Evolutionary conservation across 2,113 vertebrate genomes (phyloP).

Genomic region (Thalassarche chlororhynchos): DNA sequence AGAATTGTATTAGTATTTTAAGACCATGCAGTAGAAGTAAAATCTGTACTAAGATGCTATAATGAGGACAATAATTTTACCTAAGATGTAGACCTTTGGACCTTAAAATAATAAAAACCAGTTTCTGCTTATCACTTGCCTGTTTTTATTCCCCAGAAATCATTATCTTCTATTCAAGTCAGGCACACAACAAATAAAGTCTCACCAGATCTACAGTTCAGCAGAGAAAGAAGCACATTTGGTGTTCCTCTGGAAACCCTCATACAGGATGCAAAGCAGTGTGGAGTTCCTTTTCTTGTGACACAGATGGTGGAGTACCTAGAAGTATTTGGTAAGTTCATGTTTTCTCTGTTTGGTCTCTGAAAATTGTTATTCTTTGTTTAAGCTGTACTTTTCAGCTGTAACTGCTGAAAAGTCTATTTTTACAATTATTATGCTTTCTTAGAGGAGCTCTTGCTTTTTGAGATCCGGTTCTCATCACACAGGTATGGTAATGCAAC

Average conservation of each 20-base stretch:
- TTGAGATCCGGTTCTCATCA: neutral
- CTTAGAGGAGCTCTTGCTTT: neutral
- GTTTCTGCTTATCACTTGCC: neutral
- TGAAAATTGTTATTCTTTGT: neutral
- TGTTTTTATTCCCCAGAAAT: conserved; percentile 51
- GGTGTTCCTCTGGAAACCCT: conserved; percentile 73
- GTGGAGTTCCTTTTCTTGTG: conserved; percentile 72
- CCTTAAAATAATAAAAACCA: neutral
- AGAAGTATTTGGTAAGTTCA: conserved; percentile 70
- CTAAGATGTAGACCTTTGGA: neutral
- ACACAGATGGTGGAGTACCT: conserved; percentile 80
- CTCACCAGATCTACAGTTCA: neutral
- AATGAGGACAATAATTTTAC: neutral
- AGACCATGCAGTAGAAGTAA: neutral
- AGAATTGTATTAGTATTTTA: neutral
- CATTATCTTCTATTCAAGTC: conserved; percentile 48
- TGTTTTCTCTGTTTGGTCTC: neutral
- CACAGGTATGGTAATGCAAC: neutral
- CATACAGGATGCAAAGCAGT: neutral
- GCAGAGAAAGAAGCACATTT: conserved; percentile 42
- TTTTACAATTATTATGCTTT: neutral
- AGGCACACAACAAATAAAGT: conserved; percentile 44
- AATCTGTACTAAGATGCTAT: neutral
- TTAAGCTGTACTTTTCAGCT: neutral
- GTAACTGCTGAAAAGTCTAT: neutral